These are phyloP conservation scores for Teleiodes luculella DNA, from an alignment of 2,888 invertebrate genomes.

Conservation along the genomic window DNA sequence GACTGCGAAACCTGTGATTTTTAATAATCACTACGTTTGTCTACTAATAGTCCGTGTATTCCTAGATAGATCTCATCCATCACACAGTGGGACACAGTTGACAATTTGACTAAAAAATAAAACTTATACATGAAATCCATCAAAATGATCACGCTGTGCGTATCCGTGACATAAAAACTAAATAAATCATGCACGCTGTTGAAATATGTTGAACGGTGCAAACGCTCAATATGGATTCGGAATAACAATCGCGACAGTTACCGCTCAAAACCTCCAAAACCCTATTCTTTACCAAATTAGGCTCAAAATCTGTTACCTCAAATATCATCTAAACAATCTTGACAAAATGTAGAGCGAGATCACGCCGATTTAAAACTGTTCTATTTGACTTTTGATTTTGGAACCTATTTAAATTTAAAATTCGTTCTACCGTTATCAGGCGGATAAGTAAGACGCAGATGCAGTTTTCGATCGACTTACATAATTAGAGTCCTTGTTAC, in stretches of 20 bases:
- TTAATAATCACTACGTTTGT: no score
- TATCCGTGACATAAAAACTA: not conserved
- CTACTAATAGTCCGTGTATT: no score
- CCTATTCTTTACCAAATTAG: not conserved
- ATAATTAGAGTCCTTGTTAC: not conserved
- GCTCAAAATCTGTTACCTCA: not conserved
- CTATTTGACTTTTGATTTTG: slow-evolving; percentile 1
- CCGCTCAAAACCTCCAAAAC: not conserved
- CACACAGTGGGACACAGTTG: no score
- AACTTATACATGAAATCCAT: not conserved
- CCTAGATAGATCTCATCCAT: no score
- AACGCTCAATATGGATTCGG: not conserved
- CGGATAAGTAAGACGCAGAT: not conserved
- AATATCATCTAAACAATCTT: not conserved
- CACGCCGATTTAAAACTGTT: not conserved
- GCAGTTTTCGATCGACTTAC: not conserved
- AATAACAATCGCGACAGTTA: not conserved
- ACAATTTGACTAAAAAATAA: no score
- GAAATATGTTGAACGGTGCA: not conserved
- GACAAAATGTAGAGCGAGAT: not conserved
- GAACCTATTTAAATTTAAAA: not conserved
- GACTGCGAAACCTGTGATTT: no score
- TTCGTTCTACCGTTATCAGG: not conserved
- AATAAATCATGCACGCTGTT: not conserved
- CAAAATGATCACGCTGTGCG: not conserved